Base-by-base conservation (phyloP, 2,888 invertebrate species). In the Erannis defoliaria region DNA sequence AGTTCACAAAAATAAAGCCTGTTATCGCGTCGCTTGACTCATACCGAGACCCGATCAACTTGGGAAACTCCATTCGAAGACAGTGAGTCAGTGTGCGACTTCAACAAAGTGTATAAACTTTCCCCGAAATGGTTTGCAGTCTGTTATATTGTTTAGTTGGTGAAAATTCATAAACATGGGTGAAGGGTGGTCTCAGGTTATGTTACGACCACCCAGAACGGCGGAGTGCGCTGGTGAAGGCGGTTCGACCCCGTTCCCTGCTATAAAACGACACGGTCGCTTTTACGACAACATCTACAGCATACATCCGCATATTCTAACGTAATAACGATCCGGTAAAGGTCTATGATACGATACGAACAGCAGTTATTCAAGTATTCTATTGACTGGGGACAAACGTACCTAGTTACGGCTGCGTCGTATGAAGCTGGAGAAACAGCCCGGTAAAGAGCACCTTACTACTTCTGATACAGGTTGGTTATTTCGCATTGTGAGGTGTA, bases 231-330 rank as follows among this genome's bases (percentile, higher is more conserved):
- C 50, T 40, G 33, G 35, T 48, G 62, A 76, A 74, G 71, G 76
- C 68, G 70, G 46, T 31, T 31, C 78, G 77, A 75, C 80, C 80
- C 75, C 76, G 72, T 75, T 75, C 77, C 73, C 66, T 72, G 79
- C 79, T 80, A 82, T 88, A 87, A 86, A 89, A 84, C 81, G 79
- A 76, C 80, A 81, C 80, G 78, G 79, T 74, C 78, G 82, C 81
- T 84, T 88, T 88, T 86, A 89, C 83, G 86, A 84, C 82, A 77
- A 80, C 82, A 78, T 75, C 78, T 75, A 78, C 78, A 81, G 82
- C 81, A 78, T 71, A 74, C 77, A 78, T 79, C 77, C 76, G 74
- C 75, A 79, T 80, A 78, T 78, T 76, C 76, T 73, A 76, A 77
- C 75, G 73, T 76, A 79, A 75, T 80, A 80, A 80, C 76, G 76